Base-by-base conservation (phyloP, 2,888 invertebrate genomes). In the Poecilobothrus nobilitatus region DNA sequence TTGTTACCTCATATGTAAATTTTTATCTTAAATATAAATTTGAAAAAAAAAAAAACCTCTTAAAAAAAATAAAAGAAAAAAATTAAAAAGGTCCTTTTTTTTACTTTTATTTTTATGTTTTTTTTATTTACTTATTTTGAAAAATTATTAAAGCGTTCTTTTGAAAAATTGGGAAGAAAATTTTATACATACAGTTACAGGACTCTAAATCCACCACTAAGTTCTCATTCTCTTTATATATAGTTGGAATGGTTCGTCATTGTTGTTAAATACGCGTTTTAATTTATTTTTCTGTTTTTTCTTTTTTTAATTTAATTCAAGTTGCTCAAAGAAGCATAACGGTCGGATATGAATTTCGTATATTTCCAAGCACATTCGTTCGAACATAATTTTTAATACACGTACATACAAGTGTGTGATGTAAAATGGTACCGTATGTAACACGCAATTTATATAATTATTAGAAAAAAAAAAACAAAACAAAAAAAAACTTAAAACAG, bases 1-100 rank as follows among this genome's bases (percentile, higher is more conserved):
- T 53, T 12, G 53, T 53, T 53, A 53, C 12, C 53, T 53, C 53
- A 53, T 53, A 53, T 53, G 53, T 53, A 53, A 53, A 53, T 53
- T 53, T 53, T 53, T 15, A 53, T 53, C 53, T 15, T 53, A 15
- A 15, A 53, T 27, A 27, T 27, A 53, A 53, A 18, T 53, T 53
- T 53, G 53, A n/a, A 53, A 53, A 53, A 18, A 53, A 18, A 53
- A 18, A 12, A 53, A 53, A 53, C 7, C 9, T 4, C 7, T 15
- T 18, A 53, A 9, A 15, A 9, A 53, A 53, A 2, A 53, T 12
- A 53, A 53, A 9, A 18, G 6, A 18, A 53, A 53, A 12, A 53
- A 53, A 53, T 53, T 53, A 53, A 53, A 53, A 53, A 53, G 53
- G 53, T 53, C 53, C 53, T 53, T 27, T 4, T 27, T 27, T 27